Base-by-base conservation (phyloP, 2,888 invertebrate genomes). In the Pasiphila rectangulata region DNA sequence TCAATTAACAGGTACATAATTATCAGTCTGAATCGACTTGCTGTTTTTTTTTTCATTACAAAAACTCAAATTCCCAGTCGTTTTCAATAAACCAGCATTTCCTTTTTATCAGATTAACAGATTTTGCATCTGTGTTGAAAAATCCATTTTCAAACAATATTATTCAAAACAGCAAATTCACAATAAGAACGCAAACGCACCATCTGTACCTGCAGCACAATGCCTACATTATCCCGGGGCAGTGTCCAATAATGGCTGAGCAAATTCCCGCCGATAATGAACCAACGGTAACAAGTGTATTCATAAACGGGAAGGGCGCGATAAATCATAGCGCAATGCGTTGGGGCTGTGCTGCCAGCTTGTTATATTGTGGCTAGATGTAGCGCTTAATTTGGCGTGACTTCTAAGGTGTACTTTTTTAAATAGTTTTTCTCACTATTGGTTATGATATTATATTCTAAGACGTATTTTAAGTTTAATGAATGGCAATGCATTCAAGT, bases 231-330 rank as follows among this genome's bases (percentile, higher is more conserved):
- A 83, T 78, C 73, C 67, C 69, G 51, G 49, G 64, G 64, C 64
- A 58, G 69, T 71, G 78, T 80, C 84, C 84, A 83, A 85, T 84
- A 84, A 84, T 83, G 82, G 80, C 75, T 67, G 75, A 64, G 75
- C 72, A 73, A 74, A 78, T 79, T 76, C 71, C 65, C 59, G 64
- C 67, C 75, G 78, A 81, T 87, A 88, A 87, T 87, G 83, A 86
- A 85, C 69, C 75, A 51, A 57, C 72, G 71, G 79, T 82, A 83
- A 85, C 87, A 88, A 88, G 86, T 85, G 81, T 81, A 83, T 85
- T 86, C 86, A 87, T 85, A 85, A 81, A 74, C 77, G 78, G 63
- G 72, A 80, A 81, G 84, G 85, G 83, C 71, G 75, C 64, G 65
- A 80, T 86, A 83, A 86, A 87, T 87, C 85, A 86, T 85, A 67